phyloP scores from a whole-genome alignment of 2,888 invertebrate genomes.

The Selenia dentaria region DNA sequence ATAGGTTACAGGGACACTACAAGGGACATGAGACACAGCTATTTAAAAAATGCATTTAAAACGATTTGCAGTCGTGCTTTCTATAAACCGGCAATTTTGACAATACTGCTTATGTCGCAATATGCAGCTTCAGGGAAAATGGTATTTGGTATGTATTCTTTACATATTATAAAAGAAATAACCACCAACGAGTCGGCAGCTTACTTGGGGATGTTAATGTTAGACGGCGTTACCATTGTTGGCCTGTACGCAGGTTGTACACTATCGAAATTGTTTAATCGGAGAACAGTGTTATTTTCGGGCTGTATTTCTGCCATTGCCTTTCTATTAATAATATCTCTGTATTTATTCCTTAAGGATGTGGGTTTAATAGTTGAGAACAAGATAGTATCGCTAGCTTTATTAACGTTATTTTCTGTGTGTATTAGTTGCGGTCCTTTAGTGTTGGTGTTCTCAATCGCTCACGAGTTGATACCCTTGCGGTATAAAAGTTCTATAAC shows the following conservation, averaged over 20 bases:
- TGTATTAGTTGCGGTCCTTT: conserved; percentile 18
- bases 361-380: conserved; percentile 5
- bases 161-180: conserved; percentile 39
- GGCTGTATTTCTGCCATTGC: background rate
- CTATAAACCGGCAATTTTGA: conserved; percentile 32
- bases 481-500: conserved; percentile 11
- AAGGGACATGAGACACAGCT: background rate
- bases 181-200: conserved; percentile 32
- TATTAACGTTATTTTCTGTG: conserved; percentile 12
- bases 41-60: background rate
- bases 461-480: conserved; percentile 11
- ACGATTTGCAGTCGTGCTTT: conserved; percentile 18
- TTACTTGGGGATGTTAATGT: conserved; percentile 39
- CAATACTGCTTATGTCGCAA: conserved; percentile 20
- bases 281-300: conserved; percentile 18
- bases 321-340: conserved; percentile 8
- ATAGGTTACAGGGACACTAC: background rate
- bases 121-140: conserved; percentile 39
- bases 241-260: conserved; percentile 32
- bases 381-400: conserved; percentile 4
- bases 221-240: conserved; percentile 36
- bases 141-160: conserved; percentile 32
- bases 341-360: conserved; percentile 13
- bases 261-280: conserved; percentile 23
- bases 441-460: conserved; percentile 9